Conservation (phyloP, 2,888 invertebrate genomes). For the Euclidia mi region DNA sequence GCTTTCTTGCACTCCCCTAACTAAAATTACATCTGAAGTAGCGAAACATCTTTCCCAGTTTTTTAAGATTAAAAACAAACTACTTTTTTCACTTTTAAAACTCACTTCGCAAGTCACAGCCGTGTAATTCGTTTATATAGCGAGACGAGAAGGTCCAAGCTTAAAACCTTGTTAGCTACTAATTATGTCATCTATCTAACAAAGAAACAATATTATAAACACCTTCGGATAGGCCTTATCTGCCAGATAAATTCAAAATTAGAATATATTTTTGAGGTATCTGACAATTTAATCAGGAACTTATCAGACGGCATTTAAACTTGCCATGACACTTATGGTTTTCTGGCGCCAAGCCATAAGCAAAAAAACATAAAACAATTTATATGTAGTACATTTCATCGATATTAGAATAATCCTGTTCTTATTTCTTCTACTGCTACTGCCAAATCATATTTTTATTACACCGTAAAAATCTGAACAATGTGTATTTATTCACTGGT, state of each 20-base stretch:
- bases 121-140: conserved; percentile 46
- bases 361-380: conserved; percentile 24
- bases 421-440: conserved; percentile 39
- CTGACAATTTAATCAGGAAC: too few species aligned
- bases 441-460: conserved; percentile 49
- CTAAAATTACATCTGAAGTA: conserved; percentile 10
- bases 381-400: conserved; percentile 34
- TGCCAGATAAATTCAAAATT: too few species aligned
- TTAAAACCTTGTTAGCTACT: conserved; percentile 47
- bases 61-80: conserved; percentile 19
- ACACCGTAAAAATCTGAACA: conserved; percentile 44
- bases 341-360: conserved; percentile 29
- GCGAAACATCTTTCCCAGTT: conserved; percentile 11
- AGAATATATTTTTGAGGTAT: too few species aligned
- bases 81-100: conserved; percentile 30
- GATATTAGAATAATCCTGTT: conserved; percentile 40
- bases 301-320: conserved; percentile 42
- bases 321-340: conserved; percentile 23
- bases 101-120: conserved; percentile 36
- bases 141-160: conserved; percentile 29
- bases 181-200: conserved; percentile 49
- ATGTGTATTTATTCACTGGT: conserved; percentile 13
- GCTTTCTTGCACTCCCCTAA: not conserved
- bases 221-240: too few species aligned
- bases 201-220: too few species aligned